Evolutionary conservation across 2,797 vertebrate genomes (phyloP), one percentile per base, ranked within the genome.

Genomic region (Malacoraja senta): DNA sequence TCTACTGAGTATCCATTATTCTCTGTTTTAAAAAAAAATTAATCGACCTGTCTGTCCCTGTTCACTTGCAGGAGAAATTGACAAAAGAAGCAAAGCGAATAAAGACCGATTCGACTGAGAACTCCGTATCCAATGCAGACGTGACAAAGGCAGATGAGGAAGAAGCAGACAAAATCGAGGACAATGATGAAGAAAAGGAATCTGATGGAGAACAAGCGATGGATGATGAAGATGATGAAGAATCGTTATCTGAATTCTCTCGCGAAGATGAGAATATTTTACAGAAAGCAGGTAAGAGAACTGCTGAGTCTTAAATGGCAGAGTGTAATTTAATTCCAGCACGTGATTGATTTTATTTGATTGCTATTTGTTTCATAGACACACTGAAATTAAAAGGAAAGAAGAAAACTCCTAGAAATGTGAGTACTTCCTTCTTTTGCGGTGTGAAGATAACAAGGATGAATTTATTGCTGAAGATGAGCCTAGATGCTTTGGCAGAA

Each of bases 231-330:
- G 74, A 68, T 9, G 95, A 95, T 2, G 95, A 95, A 93, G 97
- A 96, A 6, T 95, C 95, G 0, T 96, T 96, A 3, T 97, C 97
- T 0, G 97, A 97, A 76, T 98, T 97, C 95, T 97, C 97, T 0
- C 95, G 98, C 0, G 96, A 95, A 7, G 98, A 99, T 92, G 98
- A 99, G 94, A 95, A 95, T 93, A 95, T 99, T 93, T 97, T 98
- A 80, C 97, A 97, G 71, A 98, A 98, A 97, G 97, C 98, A 94
- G 98, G 98, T 99, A 93, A 94, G 21, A 17, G 0, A 1, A 35
- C 12, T 17, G 35, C 3, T 63, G 29, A 10, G 44, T 53, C 53
- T 10, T 32, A 12, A 26, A 19, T 21, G 68, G 12, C 44, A 35
- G 24, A 58, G n/a, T 72, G 26, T 8, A 26, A 74, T 35, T 26